Conservation (phyloP, 2,888 invertebrate genomes). For the Tiphia femorata region DNA sequence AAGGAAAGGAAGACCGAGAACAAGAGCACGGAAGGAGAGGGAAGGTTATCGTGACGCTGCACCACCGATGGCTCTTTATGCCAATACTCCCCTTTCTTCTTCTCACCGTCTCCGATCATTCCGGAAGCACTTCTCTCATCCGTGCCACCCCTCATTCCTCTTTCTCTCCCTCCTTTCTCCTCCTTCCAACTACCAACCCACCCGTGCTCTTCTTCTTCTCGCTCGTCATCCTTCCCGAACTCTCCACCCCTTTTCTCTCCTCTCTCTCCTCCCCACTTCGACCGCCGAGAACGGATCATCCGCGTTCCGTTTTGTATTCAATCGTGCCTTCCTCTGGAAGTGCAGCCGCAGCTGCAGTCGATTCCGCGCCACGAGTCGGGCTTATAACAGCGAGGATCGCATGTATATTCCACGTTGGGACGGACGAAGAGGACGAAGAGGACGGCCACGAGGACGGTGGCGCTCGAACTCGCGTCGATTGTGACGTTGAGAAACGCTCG, state of each 20-base stretch:
- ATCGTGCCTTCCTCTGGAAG: slow-evolving; percentile 24
- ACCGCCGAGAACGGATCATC: slow-evolving; percentile 28
- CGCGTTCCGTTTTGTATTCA: slow-evolving; percentile 39
- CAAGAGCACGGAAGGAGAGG: too few species aligned
- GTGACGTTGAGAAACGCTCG: slow-evolving; percentile 39
- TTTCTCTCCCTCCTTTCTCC: slow-evolving; percentile 1
- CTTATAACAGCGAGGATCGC: slow-evolving; percentile 22
- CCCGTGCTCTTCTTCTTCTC: background rate
- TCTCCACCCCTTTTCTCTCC: slow-evolving; percentile 6
- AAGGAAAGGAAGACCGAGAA: slow-evolving; percentile 8
- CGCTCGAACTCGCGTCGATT: slow-evolving; percentile 7
- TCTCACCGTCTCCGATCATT: slow-evolving; percentile 4
- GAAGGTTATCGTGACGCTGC: slow-evolving; percentile 37
- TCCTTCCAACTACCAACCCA: background rate
- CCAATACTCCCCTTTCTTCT: slow-evolving; percentile 31
- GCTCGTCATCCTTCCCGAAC: background rate
- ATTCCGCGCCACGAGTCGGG: slow-evolving; percentile 29
- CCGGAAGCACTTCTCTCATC: background rate
- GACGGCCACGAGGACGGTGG: slow-evolving; percentile 13
- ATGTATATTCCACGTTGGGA: slow-evolving; percentile 22
- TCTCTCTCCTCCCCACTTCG: too few species aligned
- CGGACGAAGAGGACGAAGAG: too few species aligned
- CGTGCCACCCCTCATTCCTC: background rate
- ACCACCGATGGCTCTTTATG: slow-evolving; percentile 29
- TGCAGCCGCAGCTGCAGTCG: slow-evolving; percentile 33